Percentiles rank a stretch among this genome's conserved stretches.
Evolutionary conservation across 2,888 invertebrate species (phyloP).

Genomic region (Uropetala carovei): DNA sequence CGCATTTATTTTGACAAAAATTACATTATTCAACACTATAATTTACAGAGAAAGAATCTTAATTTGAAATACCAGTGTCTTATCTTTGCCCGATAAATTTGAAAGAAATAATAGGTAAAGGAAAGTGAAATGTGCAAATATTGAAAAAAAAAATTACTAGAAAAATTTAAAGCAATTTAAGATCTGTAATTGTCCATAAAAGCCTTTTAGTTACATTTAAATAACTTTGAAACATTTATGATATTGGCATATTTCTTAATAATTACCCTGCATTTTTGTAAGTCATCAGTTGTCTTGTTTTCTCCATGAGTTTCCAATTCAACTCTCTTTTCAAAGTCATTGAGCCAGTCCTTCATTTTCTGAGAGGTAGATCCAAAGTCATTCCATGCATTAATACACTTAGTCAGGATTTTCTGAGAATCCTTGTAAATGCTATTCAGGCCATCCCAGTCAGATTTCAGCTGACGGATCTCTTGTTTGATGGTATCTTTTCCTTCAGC

Average conservation of each 20-base stretch:
- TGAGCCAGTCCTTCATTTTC: constrained; percentile 86
- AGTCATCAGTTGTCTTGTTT: constrained; percentile 87
- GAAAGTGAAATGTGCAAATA: too few species aligned
- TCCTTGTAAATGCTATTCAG: constrained; percentile 86
- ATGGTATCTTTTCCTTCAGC: constrained; percentile 90
- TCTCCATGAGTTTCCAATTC: constrained; percentile 81
- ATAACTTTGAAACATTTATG: not conserved
- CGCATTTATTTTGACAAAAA: too few species aligned
- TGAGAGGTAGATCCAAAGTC: constrained; percentile 86
- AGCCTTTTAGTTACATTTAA: too few species aligned
- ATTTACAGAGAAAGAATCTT: too few species aligned
- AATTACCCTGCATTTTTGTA: constrained; percentile 80
- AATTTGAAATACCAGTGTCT: too few species aligned
- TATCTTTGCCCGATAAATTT: too few species aligned
- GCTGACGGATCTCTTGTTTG: constrained; percentile 87
- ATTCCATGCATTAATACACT: constrained; percentile 88
- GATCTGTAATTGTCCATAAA: too few species aligned
- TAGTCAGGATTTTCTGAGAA: constrained; percentile 84
- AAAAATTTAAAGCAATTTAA: too few species aligned
- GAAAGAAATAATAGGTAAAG: too few species aligned
- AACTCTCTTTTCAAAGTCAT: constrained; percentile 82
- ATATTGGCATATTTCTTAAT: not conserved
- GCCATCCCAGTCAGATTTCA: constrained; percentile 89
- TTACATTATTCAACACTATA: too few species aligned
- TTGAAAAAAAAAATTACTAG: too few species aligned